phyloP scores from a whole-genome alignment of 2,888 invertebrate species.

The Ophion obscuratus region DNA sequence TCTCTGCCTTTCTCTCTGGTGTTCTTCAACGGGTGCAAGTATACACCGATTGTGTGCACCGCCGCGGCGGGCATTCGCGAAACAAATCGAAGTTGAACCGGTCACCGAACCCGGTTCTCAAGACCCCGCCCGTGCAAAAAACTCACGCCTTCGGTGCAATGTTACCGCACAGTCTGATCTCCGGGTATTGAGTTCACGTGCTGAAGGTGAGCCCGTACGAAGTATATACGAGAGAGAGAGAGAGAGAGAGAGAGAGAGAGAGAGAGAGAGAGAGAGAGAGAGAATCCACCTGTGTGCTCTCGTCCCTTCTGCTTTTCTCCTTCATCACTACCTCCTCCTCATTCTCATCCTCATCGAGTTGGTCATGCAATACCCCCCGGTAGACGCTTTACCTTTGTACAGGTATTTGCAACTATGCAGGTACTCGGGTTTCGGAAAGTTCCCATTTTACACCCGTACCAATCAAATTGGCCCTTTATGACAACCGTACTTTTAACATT shows the following conservation, averaged over 20 bases:
- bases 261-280: not conserved
- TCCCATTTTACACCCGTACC: conserved; percentile 21
- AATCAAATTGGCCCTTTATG: not conserved
- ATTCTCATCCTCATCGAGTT: conserved; percentile 3
- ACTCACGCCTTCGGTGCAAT: conserved; percentile 49
- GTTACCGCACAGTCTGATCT: conserved; percentile 61
- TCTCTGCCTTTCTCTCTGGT: not conserved
- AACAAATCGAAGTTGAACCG: conserved; percentile 70
- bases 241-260: not conserved
- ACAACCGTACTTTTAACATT: too few relatives aligned
- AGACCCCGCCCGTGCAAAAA: conserved; percentile 58
- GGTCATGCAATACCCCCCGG: conserved; percentile 32
- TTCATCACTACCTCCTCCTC: not conserved
- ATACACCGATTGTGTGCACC: conserved; percentile 12
- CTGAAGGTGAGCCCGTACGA: conserved; percentile 59
- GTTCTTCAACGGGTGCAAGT: conserved; percentile 25
- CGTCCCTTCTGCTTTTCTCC: conserved; percentile 30
- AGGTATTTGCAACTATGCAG: not conserved
- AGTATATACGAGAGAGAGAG: not conserved
- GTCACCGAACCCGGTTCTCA: conserved; percentile 71
- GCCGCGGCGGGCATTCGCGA: conserved; percentile 38
- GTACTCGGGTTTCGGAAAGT: conserved; percentile 18
- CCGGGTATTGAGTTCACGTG: conserved; percentile 57
- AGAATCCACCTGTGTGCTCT: conserved; percentile 61
- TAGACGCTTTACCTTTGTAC: conserved; percentile 11